Base-by-base conservation (phyloP, 2,113 vertebrate genomes). In the Henicopernis longicauda region DNA sequence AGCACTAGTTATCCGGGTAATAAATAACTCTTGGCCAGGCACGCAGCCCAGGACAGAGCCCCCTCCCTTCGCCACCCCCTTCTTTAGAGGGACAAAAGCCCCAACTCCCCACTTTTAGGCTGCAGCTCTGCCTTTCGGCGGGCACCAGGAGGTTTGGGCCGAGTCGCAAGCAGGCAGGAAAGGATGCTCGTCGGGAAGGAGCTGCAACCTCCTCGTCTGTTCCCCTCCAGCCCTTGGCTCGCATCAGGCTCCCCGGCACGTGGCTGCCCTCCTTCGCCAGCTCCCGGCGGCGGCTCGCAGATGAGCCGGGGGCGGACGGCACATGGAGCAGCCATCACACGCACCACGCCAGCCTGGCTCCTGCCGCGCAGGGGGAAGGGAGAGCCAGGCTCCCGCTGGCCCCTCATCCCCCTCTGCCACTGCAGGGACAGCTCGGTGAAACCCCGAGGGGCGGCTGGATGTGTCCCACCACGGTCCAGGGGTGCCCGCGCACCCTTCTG, bases 391-490 rank as follows among this genome's bases (percentile, higher is more conserved):
- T 22, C 79, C 83, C 10, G 2, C 44, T 3, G 5, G 29, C 55
- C 81, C 78, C 40, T 29, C 11, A 0, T 8, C 44, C 29, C 47
- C 5, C 36, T 11, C 18, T 17, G 8, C 22, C 16, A 0, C 6
- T 2, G 0, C 0, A 6, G 44, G 59, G 31, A 5, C 1, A 2
- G 66, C 27, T 55, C 8, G 1, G 36, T 0, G 61, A 9, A 5
- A 20, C 40, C 72, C 50, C 6, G 0, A 15, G 50, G 61, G 18
- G 6, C 0, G 1, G 34, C 21, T 32, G 59, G 47, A 13, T 1
- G 7, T 3, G 0, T 3, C 55, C 0, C 1, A 11, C 31, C 22
- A 3, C 0, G 18, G 10, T 3, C 7, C 6, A 1, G 40, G 45
- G 42, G 0, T 6, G 22, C 31, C 4, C 4, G n/a, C 1, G 2